These are phyloP conservation scores for Cossypha niveicapilla DNA, from an alignment of 2,797 vertebrate genomes.

Conservation along the genomic window DNA sequence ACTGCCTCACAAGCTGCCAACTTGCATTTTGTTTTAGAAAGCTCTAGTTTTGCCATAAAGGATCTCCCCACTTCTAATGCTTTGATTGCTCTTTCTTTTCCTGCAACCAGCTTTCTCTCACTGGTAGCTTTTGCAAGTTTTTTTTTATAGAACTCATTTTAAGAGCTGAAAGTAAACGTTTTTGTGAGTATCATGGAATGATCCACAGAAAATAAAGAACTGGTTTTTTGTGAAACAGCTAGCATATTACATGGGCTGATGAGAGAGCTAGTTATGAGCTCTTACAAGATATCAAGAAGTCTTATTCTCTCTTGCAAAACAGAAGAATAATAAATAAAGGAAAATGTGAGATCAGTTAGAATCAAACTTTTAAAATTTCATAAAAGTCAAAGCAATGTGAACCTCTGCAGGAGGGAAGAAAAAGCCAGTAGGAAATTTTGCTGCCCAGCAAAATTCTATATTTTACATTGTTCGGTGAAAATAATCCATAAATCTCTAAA, in stretches of 20 bases:
- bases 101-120: rapidly evolving
- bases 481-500: not conserved
- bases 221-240: not conserved
- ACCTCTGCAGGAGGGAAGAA: not conserved
- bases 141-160: not conserved
- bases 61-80: rapidly evolving
- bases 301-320: not conserved
- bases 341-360: not conserved
- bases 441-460: not conserved
- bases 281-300: not conserved
- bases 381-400: not conserved
- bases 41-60: not conserved
- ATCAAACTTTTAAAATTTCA: not conserved
- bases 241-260: not conserved
- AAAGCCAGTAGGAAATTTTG: not conserved
- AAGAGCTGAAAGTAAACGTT: not conserved
- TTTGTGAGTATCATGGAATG: not conserved
- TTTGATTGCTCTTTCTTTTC: not conserved
- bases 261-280: not conserved
- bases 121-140: not conserved
- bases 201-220: not conserved
- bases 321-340: not conserved
- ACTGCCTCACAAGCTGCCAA: not conserved
- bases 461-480: not conserved
- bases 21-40: not conserved